Base-by-base conservation (phyloP, 2,888 invertebrate genomes). In the Synergus laeviventris region DNA sequence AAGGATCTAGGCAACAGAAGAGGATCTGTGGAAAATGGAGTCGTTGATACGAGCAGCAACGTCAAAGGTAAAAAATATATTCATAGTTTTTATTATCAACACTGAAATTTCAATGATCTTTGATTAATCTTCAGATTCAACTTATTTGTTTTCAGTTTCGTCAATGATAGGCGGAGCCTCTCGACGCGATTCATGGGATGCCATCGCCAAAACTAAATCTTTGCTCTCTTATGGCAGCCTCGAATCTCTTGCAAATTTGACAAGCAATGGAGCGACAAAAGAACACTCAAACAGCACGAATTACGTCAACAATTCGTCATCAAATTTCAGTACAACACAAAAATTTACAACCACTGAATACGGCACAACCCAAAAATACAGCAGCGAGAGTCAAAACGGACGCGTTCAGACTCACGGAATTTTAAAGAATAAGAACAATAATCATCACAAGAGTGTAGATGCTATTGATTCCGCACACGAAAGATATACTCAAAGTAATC, bases 171-270 rank as follows among this genome's bases (percentile, higher is more conserved):
- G 93, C 39, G 92, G 93, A 0, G 89, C 92, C 4, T 91, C 93
- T 0, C 92, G 95, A 78, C 93, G 94, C 74, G 96, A 96, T 86
- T 95, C 96, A 36, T 96, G 96, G 96, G 96, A 97, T 86, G 94
- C 95, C 8, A 94, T 96, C 76, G 95, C 95, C 76, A 96, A 96
- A 90, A 96, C 96, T 1, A 94, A 95, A 87, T 94, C 95, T 81
- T 93, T 95, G 90, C 92, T 96, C 66, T 95, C 94, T 0, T 93
- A 94, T 84, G 93, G 93, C 83, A 95, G 95, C 84, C 91, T 95
- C 76, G 95, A 95, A 87, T 94, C 95, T 0, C 90, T 94, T 76
- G 94, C 94, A 18, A 95, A 95, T 88, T 91, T 95, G 84, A 94
- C 95, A 0, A 94, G 95, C 82, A 92, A 91, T 59, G 93, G 94